phyloP scores from a whole-genome alignment of 2,113 vertebrate species.

The Oreamnos americanus region DNA sequence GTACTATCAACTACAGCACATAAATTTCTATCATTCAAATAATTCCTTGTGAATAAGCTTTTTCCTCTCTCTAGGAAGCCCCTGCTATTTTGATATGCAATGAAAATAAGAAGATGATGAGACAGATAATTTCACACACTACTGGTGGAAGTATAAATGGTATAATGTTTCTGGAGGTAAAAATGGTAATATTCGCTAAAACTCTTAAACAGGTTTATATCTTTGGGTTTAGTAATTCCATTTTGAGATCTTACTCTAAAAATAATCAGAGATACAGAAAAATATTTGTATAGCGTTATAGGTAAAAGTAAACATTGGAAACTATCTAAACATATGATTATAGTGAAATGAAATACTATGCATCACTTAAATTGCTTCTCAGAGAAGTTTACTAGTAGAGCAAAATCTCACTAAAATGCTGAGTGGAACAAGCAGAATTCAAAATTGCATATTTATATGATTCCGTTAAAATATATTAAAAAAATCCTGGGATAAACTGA shows the following conservation, averaged over 20 bases:
- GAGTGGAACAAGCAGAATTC: not conserved
- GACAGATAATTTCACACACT: not conserved
- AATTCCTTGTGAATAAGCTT: not conserved
- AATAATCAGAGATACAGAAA: not conserved
- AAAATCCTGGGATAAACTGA: not conserved
- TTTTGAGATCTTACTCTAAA: not conserved
- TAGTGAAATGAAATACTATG: not conserved
- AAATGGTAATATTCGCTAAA: not conserved
- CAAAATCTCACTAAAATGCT: not conserved
- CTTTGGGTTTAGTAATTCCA: not conserved
- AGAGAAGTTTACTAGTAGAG: not conserved
- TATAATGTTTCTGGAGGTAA: not conserved
- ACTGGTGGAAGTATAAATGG: not conserved
- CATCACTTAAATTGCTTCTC: not conserved
- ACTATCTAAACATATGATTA: not conserved
- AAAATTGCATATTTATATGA: not conserved
- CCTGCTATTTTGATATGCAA: not conserved
- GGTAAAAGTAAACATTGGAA: not conserved
- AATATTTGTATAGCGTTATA: not conserved
- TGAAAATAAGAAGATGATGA: not conserved
- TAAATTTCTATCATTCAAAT: not conserved
- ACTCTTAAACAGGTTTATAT: not conserved
- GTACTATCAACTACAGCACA: not conserved
- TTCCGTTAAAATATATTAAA: not conserved
- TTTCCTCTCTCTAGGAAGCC: not conserved